Base-by-base conservation (phyloP, 1,140 invertebrate genomes). In the Acromyrmex charruanus region DNA sequence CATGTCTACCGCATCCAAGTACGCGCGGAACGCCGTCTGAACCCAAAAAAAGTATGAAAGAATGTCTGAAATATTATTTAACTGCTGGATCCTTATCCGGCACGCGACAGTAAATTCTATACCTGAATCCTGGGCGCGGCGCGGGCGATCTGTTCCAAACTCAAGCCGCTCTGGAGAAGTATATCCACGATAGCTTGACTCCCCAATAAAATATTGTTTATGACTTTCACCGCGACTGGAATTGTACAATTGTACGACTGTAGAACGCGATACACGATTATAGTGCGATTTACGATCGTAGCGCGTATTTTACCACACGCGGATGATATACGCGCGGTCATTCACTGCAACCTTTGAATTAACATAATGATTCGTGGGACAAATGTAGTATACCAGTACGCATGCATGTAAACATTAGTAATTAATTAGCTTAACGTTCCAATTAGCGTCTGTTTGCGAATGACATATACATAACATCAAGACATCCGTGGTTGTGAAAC, bases 201-300 rank as follows among this genome's bases (percentile, higher is more conserved):
- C 28, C 92, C 94, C 63, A 93, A 84, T 44, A 95, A 93, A 77
- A 96, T 92, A 66, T 94, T 94, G 71, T 95, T 92, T 1, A 96
- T 95, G 12, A 96, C 77, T 92, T 94, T 95, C 31, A 95, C 91
- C 49, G 96, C 95, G 77, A 96, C 95, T 96, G 66, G 0, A 85
- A 81, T 25, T 31, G 31, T n/a, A 68, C 55, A 84, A 74, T 84
- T 75, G 79, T 65, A 66, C 44, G 9, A n/a, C 80, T 49, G 75
- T 12, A 88, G 53, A 65, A 77, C 12, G 5, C 35, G 31, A 39
- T 58, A n/a, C 0, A 58, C 18, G n/a, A 10, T 21, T 58, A 9
- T 58, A 58, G 12, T 5, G 49, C 61, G 51, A 35, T 66, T 79
- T 69, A 69, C 4, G 39, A 72, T 61, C 49, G 14, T 49, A 10